Base-by-base conservation (phyloP, 2,113 vertebrate genomes). In the Hippocampus zosterae region DNA sequence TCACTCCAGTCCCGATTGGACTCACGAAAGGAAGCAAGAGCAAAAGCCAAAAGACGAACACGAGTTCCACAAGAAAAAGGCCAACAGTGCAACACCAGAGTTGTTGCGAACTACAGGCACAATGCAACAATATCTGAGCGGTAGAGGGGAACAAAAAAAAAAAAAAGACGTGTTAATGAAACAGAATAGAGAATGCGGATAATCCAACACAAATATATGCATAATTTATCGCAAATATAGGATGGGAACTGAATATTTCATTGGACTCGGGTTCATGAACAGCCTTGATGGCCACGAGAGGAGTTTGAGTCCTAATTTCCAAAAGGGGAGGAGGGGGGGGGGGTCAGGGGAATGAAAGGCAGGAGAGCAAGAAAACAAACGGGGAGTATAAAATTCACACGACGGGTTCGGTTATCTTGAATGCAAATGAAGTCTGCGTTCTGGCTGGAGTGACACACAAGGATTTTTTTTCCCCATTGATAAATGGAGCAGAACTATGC, bases 321-420 rank as follows among this genome's bases (percentile, higher is more conserved):
- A 79, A 75, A 74, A 55, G 40, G 25, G 23, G 65, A 9, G 15
- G 44, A 55, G 40, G 25, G 23, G 65, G 21, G 15, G 44, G 44
- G 52, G 21, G 64, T 69, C 25, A 80, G 29, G 29, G 29, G 29
- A 75, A 67, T 23, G 42, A 80, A 79, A 85, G 65, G 75, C 73
- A 64, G 74, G 79, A 70, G 76, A 77, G 75, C 48, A 60, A 77
- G 77, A 77, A 85, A 23, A 66, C 80, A 67, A 75, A 87, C 84
- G 84, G 82, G 81, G 85, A 83, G 86, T 85, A 85, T 82, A 87
- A 90, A 89, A 90, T 89, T 84, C 87, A 82, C 80, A 86, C 83
- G 88, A 87, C 90, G 89, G 88, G 68, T 84, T 85, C 83, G 79
- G 79, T 89, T 90, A 89, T 90, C 86, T 88, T 83, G 78, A 86